Evolutionary conservation across 1,140 invertebrate species (phyloP).

Genomic region (Formica selysi): DNA sequence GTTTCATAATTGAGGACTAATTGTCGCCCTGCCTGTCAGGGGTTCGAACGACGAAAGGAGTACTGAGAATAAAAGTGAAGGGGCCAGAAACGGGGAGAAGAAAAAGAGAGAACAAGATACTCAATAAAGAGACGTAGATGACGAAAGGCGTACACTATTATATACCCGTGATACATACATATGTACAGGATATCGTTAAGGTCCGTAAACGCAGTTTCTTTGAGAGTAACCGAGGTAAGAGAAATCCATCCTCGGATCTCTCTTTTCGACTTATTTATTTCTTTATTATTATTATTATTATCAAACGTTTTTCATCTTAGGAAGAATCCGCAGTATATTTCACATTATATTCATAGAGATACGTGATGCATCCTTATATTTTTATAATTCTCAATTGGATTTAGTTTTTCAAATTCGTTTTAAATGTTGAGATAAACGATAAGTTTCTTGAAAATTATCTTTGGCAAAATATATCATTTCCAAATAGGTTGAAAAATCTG

Average conservation of each 20-base stretch:
- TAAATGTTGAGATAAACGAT: not conserved
- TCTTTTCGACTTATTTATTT: constrained; percentile 38
- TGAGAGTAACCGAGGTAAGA: constrained; percentile 29
- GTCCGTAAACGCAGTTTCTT: constrained; percentile 35
- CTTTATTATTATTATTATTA: constrained; percentile 25
- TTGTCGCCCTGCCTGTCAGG: constrained; percentile 63
- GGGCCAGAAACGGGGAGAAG: not conserved
- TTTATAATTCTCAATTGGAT: not conserved
- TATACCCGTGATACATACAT: constrained; percentile 14
- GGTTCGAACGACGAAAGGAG: constrained; percentile 46
- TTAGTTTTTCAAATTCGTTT: not conserved
- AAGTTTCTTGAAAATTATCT: not conserved
- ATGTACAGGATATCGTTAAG: constrained; percentile 22
- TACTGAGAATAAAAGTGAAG: constrained; percentile 58
- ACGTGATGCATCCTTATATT: not conserved
- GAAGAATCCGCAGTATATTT: constrained; percentile 8
- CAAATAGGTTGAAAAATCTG: not conserved
- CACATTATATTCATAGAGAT: not conserved
- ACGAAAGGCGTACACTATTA: constrained; percentile 24
- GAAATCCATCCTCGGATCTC: constrained; percentile 37
- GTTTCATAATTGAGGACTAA: constrained; percentile 77
- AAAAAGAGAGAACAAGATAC: constrained; percentile 14
- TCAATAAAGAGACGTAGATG: constrained; percentile 27
- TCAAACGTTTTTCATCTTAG: constrained; percentile 4
- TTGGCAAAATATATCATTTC: not conserved